Conservation (phyloP, 2,888 invertebrate species). For the Cephus sareptanus region DNA sequence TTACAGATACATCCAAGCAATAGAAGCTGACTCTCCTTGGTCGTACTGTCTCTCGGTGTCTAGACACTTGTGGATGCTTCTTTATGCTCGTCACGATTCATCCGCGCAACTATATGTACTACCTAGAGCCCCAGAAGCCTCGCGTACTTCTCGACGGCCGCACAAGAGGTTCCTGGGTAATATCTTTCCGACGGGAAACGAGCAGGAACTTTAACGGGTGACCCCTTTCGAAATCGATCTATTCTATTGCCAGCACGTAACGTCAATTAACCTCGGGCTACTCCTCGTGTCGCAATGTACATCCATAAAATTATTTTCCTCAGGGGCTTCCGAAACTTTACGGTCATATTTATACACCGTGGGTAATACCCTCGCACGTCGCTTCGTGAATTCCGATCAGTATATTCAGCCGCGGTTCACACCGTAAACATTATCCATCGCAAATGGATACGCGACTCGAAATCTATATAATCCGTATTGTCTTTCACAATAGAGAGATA, state of each 20-base stretch:
- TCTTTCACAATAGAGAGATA: neutral
- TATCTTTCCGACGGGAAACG: neutral
- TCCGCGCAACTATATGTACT: neutral
- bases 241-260: neutral
- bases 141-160: neutral
- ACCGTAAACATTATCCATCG: neutral
- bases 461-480: neutral
- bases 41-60: neutral
- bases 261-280: neutral
- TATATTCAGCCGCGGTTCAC: neutral
- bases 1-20: neutral
- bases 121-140: neutral
- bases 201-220: neutral
- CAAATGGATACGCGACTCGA: neutral
- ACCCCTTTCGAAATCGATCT: neutral
- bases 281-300: neutral
- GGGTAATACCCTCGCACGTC: neutral
- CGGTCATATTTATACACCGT: neutral
- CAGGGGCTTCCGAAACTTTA: neutral
- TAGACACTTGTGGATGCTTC: neutral
- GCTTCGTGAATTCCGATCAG: neutral
- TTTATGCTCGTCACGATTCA: neutral
- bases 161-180: neutral
- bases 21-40: neutral
- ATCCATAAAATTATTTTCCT: neutral